Base-by-base conservation (phyloP, 2,797 vertebrate species). In the Coregonus ussuriensis region DNA sequence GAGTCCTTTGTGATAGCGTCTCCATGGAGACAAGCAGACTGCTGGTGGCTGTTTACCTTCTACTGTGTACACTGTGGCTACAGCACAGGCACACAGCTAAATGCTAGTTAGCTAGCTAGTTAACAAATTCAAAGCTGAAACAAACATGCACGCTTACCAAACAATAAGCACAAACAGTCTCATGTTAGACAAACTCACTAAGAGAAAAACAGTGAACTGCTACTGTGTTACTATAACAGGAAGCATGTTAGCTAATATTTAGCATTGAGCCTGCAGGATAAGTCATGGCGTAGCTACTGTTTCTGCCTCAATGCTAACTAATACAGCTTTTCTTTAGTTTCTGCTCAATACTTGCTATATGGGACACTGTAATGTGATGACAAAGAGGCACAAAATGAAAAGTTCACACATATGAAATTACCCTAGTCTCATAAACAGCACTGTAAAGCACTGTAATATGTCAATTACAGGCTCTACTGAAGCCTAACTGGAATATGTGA, bases 1-100 rank as follows among this genome's bases (percentile, higher is more conserved):
- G 93, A 92, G 89, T 86, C 91, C 81, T 93, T 93, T 93, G 92
- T 94, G 86, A 90, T 84, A 87, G 86, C 29, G 83, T 93, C 89
- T 72, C 92, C 88, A 91, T 93, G 90, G 90, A 53, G 84, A 93
- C 89, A 67, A 85, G 82, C 81, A 74, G 80, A n/a, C 25, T 7
- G 13, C 59, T 63, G 5, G n/a, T 63, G 59, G 5, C 91, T 90
- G 89, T 92, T 90, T 89, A 87, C 87, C 82, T 83, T 86, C 51
- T 31, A 87, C 75, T 81, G 82, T 74, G 72, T 71, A 84, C 84
- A 83, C 59, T 78, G 78, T 88, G 89, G 87, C 89, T 88, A 85
- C 89, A 88, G 83, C 86, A 80, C 74, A n/a, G 81, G 83, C 77
- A 72, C 78, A 63, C 77, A 70, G 80, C 80, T 74, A 14, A 82